Conservation (phyloP, 2,113 vertebrate species). For the Vidua macroura region DNA sequence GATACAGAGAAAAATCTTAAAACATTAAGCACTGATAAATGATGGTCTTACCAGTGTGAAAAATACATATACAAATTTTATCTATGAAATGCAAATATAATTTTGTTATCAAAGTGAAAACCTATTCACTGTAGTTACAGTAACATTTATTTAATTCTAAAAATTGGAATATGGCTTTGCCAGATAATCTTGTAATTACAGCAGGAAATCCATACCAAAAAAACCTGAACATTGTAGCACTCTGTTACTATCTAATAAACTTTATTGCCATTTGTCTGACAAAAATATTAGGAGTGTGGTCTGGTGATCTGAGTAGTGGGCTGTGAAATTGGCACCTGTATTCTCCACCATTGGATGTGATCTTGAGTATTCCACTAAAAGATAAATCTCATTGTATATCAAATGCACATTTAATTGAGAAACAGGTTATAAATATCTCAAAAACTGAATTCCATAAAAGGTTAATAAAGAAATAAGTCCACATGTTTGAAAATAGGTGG, state of each 20-base stretch:
- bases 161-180: not conserved
- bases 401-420: not conserved
- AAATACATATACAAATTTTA: not conserved
- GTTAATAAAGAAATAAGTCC: not conserved
- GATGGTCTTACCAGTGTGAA: not conserved
- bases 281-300: slow-evolving; percentile 16
- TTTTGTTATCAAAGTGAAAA: not conserved
- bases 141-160: not conserved
- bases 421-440: not conserved
- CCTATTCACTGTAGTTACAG: not conserved
- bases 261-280: not conserved
- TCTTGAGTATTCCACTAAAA: not conserved
- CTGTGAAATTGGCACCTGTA: slow-evolving; percentile 8
- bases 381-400: not conserved
- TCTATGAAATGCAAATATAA: not conserved
- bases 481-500: not conserved
- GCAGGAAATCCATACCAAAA: slow-evolving; percentile 5
- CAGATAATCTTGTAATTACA: not conserved
- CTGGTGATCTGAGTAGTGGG: not conserved
- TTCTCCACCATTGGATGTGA: not conserved
- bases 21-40: not conserved
- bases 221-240: not conserved
- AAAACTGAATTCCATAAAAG: not conserved
- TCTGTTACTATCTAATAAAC: not conserved
- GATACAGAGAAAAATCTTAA: not conserved